These are phyloP conservation scores for Lordiphosa collinella DNA, from an alignment of 1,140 invertebrate species.

Conservation along the genomic window DNA sequence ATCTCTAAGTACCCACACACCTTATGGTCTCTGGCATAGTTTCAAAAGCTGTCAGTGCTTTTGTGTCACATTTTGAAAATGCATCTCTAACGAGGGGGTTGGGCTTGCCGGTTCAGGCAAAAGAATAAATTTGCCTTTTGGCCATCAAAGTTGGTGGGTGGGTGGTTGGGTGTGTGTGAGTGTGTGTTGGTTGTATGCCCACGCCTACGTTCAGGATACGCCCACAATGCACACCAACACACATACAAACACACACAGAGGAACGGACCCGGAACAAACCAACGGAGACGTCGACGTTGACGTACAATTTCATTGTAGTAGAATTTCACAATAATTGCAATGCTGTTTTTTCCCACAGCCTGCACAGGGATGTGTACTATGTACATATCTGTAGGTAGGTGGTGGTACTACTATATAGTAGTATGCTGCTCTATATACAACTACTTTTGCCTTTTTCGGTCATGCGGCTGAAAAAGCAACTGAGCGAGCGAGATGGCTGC, in stretches of 20 bases:
- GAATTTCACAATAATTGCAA: constrained; percentile 74
- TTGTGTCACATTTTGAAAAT: constrained; percentile 5
- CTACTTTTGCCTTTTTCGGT: constrained; percentile 55
- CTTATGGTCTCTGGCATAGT: neutral
- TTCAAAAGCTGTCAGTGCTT: constrained; percentile 1
- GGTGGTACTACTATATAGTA: constrained; percentile 47
- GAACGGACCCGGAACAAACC: constrained; percentile 31
- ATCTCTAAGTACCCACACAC: no score
- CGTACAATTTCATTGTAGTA: constrained; percentile 63
- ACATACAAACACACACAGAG: constrained; percentile 18
- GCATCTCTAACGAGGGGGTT: neutral
- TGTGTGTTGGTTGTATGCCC: neutral
- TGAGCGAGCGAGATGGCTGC: constrained; percentile 15
- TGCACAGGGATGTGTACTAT: constrained; percentile 1
- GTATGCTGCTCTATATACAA: constrained; percentile 65
- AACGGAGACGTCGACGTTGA: constrained; percentile 34
- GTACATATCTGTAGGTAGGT: constrained; percentile 22
- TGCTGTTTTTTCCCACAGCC: constrained; percentile 35
- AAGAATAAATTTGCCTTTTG: constrained; percentile 62
- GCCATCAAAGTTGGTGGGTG: constrained; percentile 50
- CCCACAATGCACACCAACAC: constrained; percentile 19
- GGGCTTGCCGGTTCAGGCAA: constrained; percentile 8
- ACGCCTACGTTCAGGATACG: constrained; percentile 30
- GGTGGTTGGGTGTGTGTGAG: constrained; percentile 1
- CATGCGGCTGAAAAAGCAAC: constrained; percentile 27